Evolutionary conservation across 2,888 invertebrate species (phyloP).

Genomic region (Colletes collaris): DNA sequence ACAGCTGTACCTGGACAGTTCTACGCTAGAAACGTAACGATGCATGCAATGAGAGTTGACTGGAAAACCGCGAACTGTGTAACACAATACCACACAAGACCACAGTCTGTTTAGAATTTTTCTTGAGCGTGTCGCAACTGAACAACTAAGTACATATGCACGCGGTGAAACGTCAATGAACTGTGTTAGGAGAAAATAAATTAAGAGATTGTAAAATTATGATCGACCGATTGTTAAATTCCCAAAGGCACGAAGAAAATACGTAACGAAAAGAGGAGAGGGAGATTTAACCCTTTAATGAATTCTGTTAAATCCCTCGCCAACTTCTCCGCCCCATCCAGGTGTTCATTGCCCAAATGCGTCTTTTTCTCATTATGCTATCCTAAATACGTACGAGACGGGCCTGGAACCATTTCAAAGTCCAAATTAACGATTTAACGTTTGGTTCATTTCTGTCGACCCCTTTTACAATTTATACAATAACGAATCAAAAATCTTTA

Average conservation of each 20-base stretch:
- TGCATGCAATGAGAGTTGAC: conserved; percentile 61
- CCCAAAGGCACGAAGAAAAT: neutral
- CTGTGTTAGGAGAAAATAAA: conserved; percentile 30
- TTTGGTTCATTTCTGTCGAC: no score
- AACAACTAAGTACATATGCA: conserved; percentile 51
- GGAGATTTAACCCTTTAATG: neutral
- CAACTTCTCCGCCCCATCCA: neutral
- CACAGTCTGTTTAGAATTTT: conserved; percentile 58
- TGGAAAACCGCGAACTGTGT: conserved; percentile 68
- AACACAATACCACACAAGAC: conserved; percentile 60
- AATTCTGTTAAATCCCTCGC: neutral
- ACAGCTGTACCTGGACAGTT: neutral
- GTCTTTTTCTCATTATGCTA: neutral
- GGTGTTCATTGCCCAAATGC: neutral
- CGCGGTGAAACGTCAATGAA: conserved; percentile 60
- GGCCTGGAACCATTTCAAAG: no score
- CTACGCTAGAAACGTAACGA: conserved; percentile 41
- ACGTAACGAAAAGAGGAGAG: neutral
- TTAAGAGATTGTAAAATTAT: neutral
- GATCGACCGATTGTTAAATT: neutral
- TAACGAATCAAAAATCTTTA: no score
- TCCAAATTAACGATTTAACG: no score
- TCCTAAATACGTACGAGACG: neutral
- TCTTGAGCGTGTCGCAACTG: conserved; percentile 52
- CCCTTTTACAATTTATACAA: no score